Conservation (phyloP, 2,797 vertebrate genomes). For the Enoplosus armatus region DNA sequence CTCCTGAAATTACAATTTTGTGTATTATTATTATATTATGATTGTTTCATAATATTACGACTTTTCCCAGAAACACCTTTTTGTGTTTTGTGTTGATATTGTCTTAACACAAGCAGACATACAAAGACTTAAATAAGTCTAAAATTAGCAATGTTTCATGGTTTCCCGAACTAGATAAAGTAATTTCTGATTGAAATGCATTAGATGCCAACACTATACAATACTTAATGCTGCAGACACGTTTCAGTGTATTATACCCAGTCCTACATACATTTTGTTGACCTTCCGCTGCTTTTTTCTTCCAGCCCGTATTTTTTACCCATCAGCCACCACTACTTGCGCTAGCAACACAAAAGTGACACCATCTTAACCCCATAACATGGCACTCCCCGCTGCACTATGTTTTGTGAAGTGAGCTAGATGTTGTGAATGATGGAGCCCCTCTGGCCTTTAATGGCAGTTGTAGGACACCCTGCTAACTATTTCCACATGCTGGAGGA, state of each 20-base stretch:
- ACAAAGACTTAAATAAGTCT: neutral
- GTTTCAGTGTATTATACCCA: neutral
- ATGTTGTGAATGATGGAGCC: constrained; percentile 12
- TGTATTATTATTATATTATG: too few relatives aligned
- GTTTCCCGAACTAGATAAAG: neutral
- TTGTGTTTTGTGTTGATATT: too few relatives aligned
- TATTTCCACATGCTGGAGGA: constrained; percentile 12
- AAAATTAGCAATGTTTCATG: neutral
- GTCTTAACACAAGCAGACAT: neutral
- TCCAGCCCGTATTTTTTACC: neutral
- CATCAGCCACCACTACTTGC: neutral
- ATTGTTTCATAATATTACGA: neutral
- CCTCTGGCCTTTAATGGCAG: constrained; percentile 1
- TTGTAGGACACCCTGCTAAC: constrained; percentile 2
- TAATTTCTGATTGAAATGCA: neutral
- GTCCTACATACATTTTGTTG: neutral
- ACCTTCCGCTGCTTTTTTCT: neutral
- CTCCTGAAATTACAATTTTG: neutral
- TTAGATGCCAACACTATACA: neutral
- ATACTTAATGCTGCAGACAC: neutral
- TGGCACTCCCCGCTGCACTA: neutral
- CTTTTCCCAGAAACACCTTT: neutral
- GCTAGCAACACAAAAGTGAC: neutral
- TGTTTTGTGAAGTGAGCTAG: neutral
- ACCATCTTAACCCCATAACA: neutral